Conservation (phyloP, 2,888 invertebrate species). For the Tachystola acroxantha region DNA sequence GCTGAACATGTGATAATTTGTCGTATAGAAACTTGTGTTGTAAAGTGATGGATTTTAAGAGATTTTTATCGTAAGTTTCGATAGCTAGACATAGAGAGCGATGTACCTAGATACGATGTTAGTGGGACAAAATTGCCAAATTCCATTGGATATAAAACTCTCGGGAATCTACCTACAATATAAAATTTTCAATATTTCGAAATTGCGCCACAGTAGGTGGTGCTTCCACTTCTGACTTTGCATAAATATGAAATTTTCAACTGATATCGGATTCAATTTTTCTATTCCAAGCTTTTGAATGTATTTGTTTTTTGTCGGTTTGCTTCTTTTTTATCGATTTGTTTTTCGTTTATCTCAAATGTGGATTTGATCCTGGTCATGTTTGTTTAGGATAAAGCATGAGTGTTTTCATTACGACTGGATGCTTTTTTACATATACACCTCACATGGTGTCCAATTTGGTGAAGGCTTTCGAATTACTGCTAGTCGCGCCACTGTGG, state of each 20-base stretch:
- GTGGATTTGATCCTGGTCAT: not conserved
- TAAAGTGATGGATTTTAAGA: too few relatives aligned
- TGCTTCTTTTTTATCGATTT: not conserved
- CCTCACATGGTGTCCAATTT: too few relatives aligned
- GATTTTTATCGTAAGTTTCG: too few relatives aligned
- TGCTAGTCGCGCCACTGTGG: too few relatives aligned
- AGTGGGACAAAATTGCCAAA: constrained; percentile 3
- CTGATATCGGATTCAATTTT: constrained; percentile 43
- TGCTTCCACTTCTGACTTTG: constrained; percentile 35
- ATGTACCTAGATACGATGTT: too few relatives aligned
- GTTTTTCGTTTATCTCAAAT: not conserved
- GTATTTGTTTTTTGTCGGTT: not conserved
- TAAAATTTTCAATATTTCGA: constrained; percentile 41
- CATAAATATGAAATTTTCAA: constrained; percentile 47
- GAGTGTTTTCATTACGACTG: constrained; percentile 1
- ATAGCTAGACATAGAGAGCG: too few relatives aligned
- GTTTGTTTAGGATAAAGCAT: constrained; percentile 27
- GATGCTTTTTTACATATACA: not conserved
- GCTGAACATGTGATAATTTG: too few relatives aligned
- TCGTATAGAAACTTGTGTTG: too few relatives aligned
- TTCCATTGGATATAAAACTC: not conserved
- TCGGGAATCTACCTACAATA: constrained; percentile 3
- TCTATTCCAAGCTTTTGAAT: constrained; percentile 27
- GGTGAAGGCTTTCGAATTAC: too few relatives aligned
- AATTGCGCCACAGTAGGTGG: constrained; percentile 28